Percentiles rank a stretch among this genome's conserved stretches.
These are phyloP conservation scores for Apantesis nais DNA, from an alignment of 2,888 invertebrate species.

Conservation along the genomic window DNA sequence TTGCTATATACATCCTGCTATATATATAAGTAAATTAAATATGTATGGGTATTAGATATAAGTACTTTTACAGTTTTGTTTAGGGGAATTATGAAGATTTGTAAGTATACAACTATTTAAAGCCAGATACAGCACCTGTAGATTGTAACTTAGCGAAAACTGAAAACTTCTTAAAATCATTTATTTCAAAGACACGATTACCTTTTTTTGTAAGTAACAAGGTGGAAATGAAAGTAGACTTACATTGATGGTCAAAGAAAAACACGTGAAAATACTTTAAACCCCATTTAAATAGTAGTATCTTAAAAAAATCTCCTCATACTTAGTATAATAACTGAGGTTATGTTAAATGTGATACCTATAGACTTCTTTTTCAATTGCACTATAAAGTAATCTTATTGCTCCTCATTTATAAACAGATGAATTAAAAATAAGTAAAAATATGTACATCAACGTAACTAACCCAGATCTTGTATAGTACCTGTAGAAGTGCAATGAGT, in stretches of 20 bases:
- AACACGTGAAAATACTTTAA: neutral
- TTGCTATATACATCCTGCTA: slow-evolving; percentile 1
- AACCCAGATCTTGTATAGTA: slow-evolving; percentile 49
- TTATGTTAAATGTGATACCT: too few relatives aligned
- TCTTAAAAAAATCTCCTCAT: too few relatives aligned
- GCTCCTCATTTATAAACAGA: neutral
- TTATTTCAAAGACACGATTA: too few relatives aligned
- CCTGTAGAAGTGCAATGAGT: slow-evolving; percentile 44
- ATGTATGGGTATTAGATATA: neutral
- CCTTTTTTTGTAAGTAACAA: neutral
- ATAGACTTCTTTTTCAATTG: neutral
- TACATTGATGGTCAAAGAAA: neutral
- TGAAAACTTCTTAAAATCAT: neutral
- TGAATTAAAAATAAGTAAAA: neutral
- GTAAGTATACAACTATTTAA: neutral
- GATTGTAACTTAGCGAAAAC: neutral
- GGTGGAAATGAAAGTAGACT: neutral
- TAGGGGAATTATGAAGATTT: neutral
- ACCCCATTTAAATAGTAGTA: neutral
- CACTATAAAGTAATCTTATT: neutral
- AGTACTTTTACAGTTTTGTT: neutral
- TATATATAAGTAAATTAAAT: slow-evolving; percentile 3
- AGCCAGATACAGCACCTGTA: neutral
- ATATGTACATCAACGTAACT: slow-evolving; percentile 19
- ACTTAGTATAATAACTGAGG: too few relatives aligned